Base-by-base conservation (phyloP, 2,888 invertebrate genomes). In the Nematopogon swammerdamellus region DNA sequence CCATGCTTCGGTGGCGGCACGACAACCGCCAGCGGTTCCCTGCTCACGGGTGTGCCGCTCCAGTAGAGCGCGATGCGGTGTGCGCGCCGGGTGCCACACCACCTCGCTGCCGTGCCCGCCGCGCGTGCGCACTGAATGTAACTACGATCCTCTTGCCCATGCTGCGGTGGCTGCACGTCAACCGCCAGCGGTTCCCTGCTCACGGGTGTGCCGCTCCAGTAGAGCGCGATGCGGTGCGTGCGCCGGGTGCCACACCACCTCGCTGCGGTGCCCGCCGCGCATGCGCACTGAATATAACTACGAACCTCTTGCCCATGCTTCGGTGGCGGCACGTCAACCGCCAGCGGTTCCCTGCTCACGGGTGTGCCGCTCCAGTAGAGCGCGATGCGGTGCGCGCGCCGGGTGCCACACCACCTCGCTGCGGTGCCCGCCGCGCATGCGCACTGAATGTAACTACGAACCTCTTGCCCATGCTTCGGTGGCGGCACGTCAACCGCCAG, bases 401-500 rank as follows among this genome's bases (percentile, higher is more conserved):
- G 97, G 97, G 66, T 93, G 92, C 73, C 95, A 96, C 52, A 91
- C 86, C 20, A 92, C 87, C 70, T 92, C 91, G 71, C 91, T 90
- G 49, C 91, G 76, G 2, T 63, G 65, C 46, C 85, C 85, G 20
- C 89, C 87, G 57, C 87, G 87, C 50, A 91, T 86, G 18, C 91
- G 81, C 54, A 95, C 85, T 53, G 90, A 85, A 64, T 93, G 91
- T 18, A 92, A 90, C 3, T 95, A 92, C 54, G 89, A 87, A 25
- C 85, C 83, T 2, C 91, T 89, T 19, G 91, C 93, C 57, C 93
- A 91, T 53, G 88, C n/a, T n/a, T n/a, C 5, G 89, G 77, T 0
- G 87, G 82, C 55, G 77, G 64, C 11, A 84, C 83, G 54, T 82
- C 83, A 0, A 84, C 76, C 36, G 83, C 64, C 11, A 84, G 63